Evolutionary conservation across 2,113 vertebrate species (phyloP).

Genomic region (Indri indri): DNA sequence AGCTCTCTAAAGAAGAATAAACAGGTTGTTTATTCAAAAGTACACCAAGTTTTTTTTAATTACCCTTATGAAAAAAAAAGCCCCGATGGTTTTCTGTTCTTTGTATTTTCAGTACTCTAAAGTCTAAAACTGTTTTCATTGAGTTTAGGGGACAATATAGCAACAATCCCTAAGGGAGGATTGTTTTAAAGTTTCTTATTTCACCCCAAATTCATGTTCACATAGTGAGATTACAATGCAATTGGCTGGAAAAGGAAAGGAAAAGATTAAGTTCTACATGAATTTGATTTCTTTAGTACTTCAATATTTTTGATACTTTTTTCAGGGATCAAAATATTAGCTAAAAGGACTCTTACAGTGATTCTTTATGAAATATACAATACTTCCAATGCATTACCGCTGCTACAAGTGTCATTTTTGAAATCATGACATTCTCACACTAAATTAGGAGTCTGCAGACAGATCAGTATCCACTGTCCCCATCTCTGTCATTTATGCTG

Average conservation of each 20-base stretch:
- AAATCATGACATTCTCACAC: neutral
- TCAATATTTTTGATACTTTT: neutral
- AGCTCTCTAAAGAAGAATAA: slow-evolving; percentile 23
- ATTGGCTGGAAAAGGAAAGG: neutral
- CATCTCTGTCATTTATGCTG: neutral
- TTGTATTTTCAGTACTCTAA: neutral
- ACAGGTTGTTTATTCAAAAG: slow-evolving; percentile 2
- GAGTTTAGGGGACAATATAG: slow-evolving; percentile 13
- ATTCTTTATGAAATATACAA: slow-evolving; percentile 36
- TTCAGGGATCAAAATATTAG: slow-evolving; percentile 45
- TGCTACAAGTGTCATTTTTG: neutral
- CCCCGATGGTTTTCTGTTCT: neutral
- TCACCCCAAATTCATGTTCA: slow-evolving; percentile 6
- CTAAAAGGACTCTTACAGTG: neutral
- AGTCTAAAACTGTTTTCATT: neutral
- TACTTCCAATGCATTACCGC: neutral
- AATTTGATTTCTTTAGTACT: neutral
- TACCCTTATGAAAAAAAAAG: neutral
- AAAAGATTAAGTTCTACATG: slow-evolving; percentile 16
- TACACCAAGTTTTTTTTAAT: neutral
- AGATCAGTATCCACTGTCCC: neutral
- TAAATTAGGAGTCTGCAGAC: neutral
- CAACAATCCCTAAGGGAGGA: neutral
- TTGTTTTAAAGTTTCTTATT: slow-evolving; percentile 55
- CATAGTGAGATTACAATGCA: slow-evolving; percentile 24